A percentile compares a stretch with the other conserved stretches of the same genome.
Conservation (phyloP, 2,888 invertebrate genomes). For the Tholera decimalis region DNA sequence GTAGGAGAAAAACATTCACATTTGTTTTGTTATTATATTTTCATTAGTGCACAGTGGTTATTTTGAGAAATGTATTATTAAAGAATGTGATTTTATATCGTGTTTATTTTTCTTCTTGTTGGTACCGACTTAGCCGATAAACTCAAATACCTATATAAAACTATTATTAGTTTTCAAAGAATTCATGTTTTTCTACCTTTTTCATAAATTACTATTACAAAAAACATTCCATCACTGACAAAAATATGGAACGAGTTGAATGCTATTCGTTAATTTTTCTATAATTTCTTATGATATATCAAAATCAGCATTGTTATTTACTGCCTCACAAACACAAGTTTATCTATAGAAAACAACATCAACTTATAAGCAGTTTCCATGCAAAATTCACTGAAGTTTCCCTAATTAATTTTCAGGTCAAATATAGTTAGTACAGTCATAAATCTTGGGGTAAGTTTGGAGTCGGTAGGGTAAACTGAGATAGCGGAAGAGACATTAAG, state of each 20-base stretch:
- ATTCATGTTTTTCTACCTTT: too few relatives aligned
- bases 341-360: constrained; percentile 44
- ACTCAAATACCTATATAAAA: too few relatives aligned
- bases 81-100: constrained; percentile 1
- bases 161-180: too few relatives aligned
- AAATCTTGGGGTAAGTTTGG: constrained; percentile 70
- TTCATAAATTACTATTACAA: not conserved
- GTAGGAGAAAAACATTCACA: constrained; percentile 59
- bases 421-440: constrained; percentile 72
- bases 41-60: constrained; percentile 35
- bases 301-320: too few relatives aligned
- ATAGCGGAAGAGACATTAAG: constrained; percentile 55
- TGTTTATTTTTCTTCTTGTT: constrained; percentile 1
- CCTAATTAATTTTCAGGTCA: constrained; percentile 71
- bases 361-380: constrained; percentile 53
- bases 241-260: not conserved
- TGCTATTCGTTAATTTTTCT: not conserved
- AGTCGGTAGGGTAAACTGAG: constrained; percentile 68
- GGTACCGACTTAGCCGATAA: not conserved
- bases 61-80: constrained; percentile 10
- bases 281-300: not conserved
- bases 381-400: constrained; percentile 53
- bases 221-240: not conserved
- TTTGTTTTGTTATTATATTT: constrained; percentile 48
- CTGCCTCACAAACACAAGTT: constrained; percentile 26